Base-by-base conservation (phyloP, 1,140 invertebrate species). In the Oncopeltus fasciatus region DNA sequence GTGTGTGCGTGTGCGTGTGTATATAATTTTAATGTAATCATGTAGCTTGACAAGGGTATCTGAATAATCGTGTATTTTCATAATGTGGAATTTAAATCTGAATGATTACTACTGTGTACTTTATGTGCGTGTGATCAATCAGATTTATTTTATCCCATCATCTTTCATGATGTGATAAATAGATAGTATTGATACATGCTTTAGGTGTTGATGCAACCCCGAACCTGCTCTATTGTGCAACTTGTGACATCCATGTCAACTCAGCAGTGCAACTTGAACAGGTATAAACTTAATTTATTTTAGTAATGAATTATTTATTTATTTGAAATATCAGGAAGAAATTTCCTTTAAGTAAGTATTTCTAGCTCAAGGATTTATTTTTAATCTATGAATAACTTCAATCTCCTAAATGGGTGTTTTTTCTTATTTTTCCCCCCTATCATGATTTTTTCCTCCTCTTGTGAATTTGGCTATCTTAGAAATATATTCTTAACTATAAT, bases 61-160 rank as follows among this genome's bases (percentile, higher is more conserved):
- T n/a, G n/a, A n/a, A n/a, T n/a, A n/a, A n/a, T n/a, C n/a, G n/a
- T n/a, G n/a, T n/a, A n/a, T n/a, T n/a, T n/a, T n/a, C n/a, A n/a
- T n/a, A 38, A 8, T 53, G 49, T 27, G 49, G 49, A 53, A 24
- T 53, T 53, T 53, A 53, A 53, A 53, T 53, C 49, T 53, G 49
- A 53, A 18, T 53, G 49, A 53, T 53, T 53, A 24, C 49, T 53
- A 2, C 49, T n/a, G 26, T 53, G 24, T 24, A 18, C 21, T 53
- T 20, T 53, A 16, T 53, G 29, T 57, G 56, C 56, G 31, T 57
- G 56, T 57, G 56, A 64, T 64, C 62, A 64, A 64, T 64, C 62
- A 60, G 58, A 60, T 60, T 64, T 64, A 64, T 64, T 64, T 64
- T 26, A 64, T 64, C 62, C 38, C 62, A 64, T 64, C 62, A 60